Base-by-base conservation (phyloP, 2,113 vertebrate species). In the Lota lota region DNA sequence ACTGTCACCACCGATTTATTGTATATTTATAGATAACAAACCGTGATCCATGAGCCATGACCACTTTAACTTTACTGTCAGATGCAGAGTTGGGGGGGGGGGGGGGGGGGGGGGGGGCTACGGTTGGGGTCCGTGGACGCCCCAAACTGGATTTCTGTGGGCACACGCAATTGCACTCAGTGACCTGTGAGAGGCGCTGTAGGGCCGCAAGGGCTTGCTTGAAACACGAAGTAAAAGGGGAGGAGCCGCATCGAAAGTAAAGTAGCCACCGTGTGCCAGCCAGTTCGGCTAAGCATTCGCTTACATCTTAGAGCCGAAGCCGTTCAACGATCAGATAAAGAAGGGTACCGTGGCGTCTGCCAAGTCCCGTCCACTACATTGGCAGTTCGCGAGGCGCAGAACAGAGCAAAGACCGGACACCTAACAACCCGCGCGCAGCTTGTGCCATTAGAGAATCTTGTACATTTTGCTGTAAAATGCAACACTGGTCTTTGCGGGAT, bases 241-340 rank as follows among this genome's bases (percentile, higher is more conserved):
- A 88, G 91, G 91, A 90, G 89, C 89, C 58, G 83, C 77, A 69
- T 79, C 74, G 73, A 81, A 83, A 89, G 89, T 88, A 89, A 91
- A 93, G 90, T 92, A 89, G 81, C 90, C 83, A 85, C 90, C 80
- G 84, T 71, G 82, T 80, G 84, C 77, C 75, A 60, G 79, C 40
- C 40, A 33, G 28, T 33, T 33, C 28, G 28, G 28, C 28, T 33
- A 33, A 68, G 87, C 88, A 76, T 77, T 75, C 81, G 81, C 82
- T 85, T 72, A 78, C 83, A 84, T 82, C 85, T 79, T 79, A 58
- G 78, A 77, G 71, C 69, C 72, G 64, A 75, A 78, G 84, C 82
- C 28, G 28, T 33, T 4, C 28, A 33, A 33, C 28, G 28, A 33
- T 33, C 28, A 24, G 79, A 58, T 65, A 66, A 10, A 86, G 76